Base-by-base conservation (phyloP, 1,140 invertebrate species). In the Halesus radiatus region DNA sequence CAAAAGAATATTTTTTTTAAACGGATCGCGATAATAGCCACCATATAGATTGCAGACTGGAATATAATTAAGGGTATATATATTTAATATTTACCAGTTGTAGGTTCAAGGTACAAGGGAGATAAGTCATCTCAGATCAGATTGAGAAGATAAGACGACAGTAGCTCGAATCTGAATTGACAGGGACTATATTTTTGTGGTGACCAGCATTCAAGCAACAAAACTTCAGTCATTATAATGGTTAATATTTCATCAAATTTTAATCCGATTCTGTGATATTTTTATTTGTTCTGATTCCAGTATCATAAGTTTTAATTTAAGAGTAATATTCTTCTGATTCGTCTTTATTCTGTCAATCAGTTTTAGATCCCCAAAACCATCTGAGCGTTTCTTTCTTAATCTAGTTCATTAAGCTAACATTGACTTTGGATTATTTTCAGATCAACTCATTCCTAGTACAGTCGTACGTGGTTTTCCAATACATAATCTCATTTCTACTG, bases 121-220 rank as follows among this genome's bases (percentile, higher is more conserved):
- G 54, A 64, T 76, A 45, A 58, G 54, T 76, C 32, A 60, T 58
- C 74, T 60, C 54, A 32, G 37, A 50, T 8, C 37, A 45, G 37
- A 45, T 45, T 60, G 77, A 16, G 50, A 54, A 70, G 77, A 79
- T 79, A 54, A 29, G 45, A 70, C 64, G 22, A 37, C 77, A 37
- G 62, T 72, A 79, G 52, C 77, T 50, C 50, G 62, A 32, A 79
- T 72, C 50, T 45, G 62, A 66, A 74, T 62, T 75, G 37, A 45
- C 37, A 75, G 72, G 52, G 26, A 22, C 64, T 53, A 15, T 70
- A 75, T 45, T 53, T 54, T 62, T 70, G 37, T 53, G 58, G 64
- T 73, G 64, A 76, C 62, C 74, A 70, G 16, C 3, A 16, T 16
- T 10, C 16, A 37, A 16, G 29, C 3, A 66, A n/a, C 10, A 16